These are phyloP conservation scores for Malacoctenus gilli DNA, from an alignment of 2,797 vertebrate genomes.

Conservation along the genomic window DNA sequence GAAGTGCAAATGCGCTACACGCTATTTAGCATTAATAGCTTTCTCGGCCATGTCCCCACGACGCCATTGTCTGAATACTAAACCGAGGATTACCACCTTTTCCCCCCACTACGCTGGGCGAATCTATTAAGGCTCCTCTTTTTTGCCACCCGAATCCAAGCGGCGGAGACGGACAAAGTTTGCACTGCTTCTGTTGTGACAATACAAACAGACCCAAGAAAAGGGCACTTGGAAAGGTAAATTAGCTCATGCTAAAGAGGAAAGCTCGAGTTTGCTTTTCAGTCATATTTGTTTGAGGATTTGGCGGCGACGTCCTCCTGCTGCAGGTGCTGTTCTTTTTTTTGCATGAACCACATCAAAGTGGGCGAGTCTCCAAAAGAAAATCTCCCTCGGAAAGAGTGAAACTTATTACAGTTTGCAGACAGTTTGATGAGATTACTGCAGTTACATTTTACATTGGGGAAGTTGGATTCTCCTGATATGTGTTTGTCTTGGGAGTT, in stretches of 20 bases:
- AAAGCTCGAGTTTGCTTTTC: conserved; percentile 5
- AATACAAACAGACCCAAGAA: neutral
- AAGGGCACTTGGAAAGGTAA: neutral
- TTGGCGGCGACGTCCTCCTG: conserved; percentile 3
- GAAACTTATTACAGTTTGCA: neutral
- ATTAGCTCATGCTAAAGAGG: neutral
- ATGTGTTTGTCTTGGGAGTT: no score
- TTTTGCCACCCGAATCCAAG: neutral
- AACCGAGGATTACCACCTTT: conserved; percentile 38
- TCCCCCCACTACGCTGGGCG: conserved; percentile 21
- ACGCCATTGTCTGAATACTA: conserved; percentile 35
- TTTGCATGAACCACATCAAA: conserved; percentile 34
- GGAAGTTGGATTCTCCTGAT: no score
- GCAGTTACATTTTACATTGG: no score
- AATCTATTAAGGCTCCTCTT: conserved; percentile 23
- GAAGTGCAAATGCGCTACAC: conserved; percentile 11
- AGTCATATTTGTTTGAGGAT: conserved; percentile 18
- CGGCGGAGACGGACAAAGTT: neutral
- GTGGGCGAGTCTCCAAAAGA: conserved; percentile 20
- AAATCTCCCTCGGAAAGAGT: no score
- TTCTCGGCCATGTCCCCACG: conserved; percentile 13
- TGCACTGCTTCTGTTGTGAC: conserved; percentile 1
- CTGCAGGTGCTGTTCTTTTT: conserved; percentile 6
- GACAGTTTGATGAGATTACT: no score
- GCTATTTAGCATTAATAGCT: conserved; percentile 18